Conservation (phyloP, 2,113 vertebrate species). For the Halcyon malimbica region DNA sequence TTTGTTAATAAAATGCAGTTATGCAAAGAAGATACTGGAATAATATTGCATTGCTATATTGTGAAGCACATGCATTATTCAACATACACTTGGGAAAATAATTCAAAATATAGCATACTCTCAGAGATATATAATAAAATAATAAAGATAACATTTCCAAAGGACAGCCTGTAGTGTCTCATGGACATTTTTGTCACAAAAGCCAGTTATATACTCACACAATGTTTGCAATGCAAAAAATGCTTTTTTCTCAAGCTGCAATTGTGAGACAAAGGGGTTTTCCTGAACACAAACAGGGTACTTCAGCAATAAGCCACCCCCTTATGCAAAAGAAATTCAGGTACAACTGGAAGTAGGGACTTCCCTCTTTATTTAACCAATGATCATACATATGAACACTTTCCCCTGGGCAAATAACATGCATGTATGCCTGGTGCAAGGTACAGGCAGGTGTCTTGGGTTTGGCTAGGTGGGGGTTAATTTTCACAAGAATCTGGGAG, state of each 20-base stretch:
- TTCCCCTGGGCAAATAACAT: not conserved
- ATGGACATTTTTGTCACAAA: not conserved
- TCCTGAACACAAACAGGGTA: not conserved
- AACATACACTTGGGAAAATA: not conserved
- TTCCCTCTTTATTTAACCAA: not conserved
- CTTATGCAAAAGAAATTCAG: not conserved
- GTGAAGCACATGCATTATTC: not conserved
- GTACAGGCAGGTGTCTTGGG: too few species aligned
- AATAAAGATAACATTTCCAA: not conserved
- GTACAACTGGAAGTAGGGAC: not conserved
- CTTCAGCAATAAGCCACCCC: not conserved
- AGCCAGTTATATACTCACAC: not conserved
- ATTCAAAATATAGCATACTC: not conserved
- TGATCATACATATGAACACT: not conserved
- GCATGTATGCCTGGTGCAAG: not conserved
- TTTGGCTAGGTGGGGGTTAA: too few species aligned
- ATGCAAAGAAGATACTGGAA: not conserved
- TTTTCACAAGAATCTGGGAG: too few species aligned
- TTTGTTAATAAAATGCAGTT: not conserved
- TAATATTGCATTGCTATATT: not conserved
- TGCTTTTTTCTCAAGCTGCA: not conserved
- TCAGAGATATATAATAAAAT: not conserved
- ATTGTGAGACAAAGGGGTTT: not conserved
- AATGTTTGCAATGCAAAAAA: not conserved
- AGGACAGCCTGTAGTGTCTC: not conserved